Evolutionary conservation across 2,113 vertebrate species (phyloP).

Genomic region (Forbesichthys papilliferus): DNA sequence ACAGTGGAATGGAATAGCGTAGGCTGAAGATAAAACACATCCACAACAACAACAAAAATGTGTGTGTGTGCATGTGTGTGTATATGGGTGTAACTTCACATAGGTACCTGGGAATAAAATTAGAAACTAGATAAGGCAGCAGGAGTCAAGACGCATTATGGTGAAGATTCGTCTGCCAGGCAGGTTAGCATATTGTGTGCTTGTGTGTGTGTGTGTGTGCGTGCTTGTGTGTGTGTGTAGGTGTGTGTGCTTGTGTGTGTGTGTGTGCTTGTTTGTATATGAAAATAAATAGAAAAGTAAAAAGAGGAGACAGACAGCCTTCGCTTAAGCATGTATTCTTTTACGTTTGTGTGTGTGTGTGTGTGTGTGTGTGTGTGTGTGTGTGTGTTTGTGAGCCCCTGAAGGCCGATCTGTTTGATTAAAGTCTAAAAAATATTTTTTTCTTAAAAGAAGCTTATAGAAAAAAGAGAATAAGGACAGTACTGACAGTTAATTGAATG

Average conservation of each 20-base stretch:
- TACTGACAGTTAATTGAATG: background rate
- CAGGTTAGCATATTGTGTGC: background rate
- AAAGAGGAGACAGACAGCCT: background rate
- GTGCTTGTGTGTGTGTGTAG: conserved; percentile 6
- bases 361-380: background rate
- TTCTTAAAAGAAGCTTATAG: background rate
- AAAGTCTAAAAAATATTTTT: background rate
- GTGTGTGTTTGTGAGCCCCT: background rate
- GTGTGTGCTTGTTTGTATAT: conserved; percentile 6
- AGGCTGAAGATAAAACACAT: conserved; percentile 49
- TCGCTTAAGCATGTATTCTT: background rate
- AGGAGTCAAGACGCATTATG: conserved; percentile 31
- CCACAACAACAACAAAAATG: conserved; percentile 22
- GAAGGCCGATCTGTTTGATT: background rate
- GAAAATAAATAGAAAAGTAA: background rate
- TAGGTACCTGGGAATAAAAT: conserved; percentile 30
- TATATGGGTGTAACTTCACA: conserved; percentile 9
- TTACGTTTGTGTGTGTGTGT: background rate
- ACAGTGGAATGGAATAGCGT: conserved; percentile 48
- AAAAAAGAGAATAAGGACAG: background rate
- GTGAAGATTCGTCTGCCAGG: conserved; percentile 9
- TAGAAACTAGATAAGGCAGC: conserved; percentile 12
- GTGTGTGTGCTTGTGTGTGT: background rate
- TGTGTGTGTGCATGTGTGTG: conserved; percentile 2
- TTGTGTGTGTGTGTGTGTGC: background rate